Evolutionary conservation across 2,797 vertebrate species (phyloP).

Genomic region (Micropoecilia bifurca): DNA sequence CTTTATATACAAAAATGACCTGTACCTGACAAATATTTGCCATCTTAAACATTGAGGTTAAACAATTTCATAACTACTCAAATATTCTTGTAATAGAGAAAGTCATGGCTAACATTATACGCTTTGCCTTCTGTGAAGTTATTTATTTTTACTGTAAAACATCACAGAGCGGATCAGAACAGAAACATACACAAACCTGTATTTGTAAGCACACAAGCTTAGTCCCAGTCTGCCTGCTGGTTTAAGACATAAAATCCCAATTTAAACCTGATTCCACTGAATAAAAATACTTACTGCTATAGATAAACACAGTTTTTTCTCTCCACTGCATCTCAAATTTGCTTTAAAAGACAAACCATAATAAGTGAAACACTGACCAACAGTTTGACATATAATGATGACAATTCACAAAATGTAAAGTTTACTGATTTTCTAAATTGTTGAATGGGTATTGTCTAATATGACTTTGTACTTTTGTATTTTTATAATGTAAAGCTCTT

Average conservation of each 20-base stretch:
- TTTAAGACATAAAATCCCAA: too few relatives aligned
- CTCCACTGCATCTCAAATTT: not conserved
- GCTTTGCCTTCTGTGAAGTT: slow-evolving; percentile 19
- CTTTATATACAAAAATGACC: not conserved
- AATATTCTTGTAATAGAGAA: not conserved
- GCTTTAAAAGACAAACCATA: not conserved
- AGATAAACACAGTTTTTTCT: not conserved
- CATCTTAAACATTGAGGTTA: not conserved
- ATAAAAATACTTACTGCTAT: not conserved
- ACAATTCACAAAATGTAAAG: too few relatives aligned
- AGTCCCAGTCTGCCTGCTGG: too few relatives aligned
- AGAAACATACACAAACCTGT: slow-evolving; percentile 18
- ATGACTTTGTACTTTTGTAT: too few relatives aligned
- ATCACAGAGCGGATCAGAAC: slow-evolving; percentile 19
- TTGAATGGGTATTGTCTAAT: too few relatives aligned
- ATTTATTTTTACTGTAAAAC: slow-evolving; percentile 29
- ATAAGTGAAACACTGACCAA: too few relatives aligned
- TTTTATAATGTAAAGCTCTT: too few relatives aligned
- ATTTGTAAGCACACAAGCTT: slow-evolving; percentile 29
- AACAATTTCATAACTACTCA: not conserved
- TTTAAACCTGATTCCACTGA: too few relatives aligned
- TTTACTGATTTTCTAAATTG: too few relatives aligned
- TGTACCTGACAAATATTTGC: not conserved
- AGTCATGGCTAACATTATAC: not conserved
- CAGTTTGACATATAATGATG: too few relatives aligned